These are phyloP conservation scores for Metellina segmentata DNA, from an alignment of 2,888 invertebrate species.

Conservation along the genomic window DNA sequence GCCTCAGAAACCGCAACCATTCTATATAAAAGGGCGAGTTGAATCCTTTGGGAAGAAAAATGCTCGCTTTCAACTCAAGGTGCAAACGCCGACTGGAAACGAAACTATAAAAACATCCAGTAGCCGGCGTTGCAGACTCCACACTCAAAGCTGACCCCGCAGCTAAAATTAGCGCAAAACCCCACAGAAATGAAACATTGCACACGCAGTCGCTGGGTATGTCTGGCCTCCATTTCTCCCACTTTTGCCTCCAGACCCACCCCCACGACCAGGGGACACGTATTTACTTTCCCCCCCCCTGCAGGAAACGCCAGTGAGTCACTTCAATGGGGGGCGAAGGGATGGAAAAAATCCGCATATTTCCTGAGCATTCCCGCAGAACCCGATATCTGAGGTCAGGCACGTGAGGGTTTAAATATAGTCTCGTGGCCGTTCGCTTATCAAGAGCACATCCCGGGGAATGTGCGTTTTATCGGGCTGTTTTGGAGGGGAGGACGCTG, in stretches of 20 bases:
- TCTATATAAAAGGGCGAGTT: too few species aligned
- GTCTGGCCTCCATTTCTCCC: background rate
- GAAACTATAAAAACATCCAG: background rate
- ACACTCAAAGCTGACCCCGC: conserved; percentile 28
- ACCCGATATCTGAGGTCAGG: conserved; percentile 22
- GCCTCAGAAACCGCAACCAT: too few species aligned
- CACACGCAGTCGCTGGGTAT: background rate
- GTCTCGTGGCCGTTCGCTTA: conserved; percentile 4
- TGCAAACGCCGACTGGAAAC: background rate
- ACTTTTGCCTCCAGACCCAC: background rate
- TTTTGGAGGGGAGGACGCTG: too few species aligned
- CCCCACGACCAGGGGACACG: background rate
- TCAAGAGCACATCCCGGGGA: background rate
- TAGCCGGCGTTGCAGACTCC: background rate
- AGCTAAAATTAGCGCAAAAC: conserved; percentile 32
- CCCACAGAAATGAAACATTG: conserved; percentile 24
- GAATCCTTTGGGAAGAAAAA: too few species aligned
- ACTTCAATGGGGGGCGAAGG: background rate
- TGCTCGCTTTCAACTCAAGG: too few species aligned
- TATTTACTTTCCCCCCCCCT: conserved; percentile 6
- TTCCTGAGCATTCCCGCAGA: conserved; percentile 38
- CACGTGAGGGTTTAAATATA: conserved; percentile 41
- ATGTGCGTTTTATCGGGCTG: too few species aligned
- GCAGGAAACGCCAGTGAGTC: background rate
- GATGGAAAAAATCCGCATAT: background rate